Percentiles rank a stretch among this genome's conserved stretches.
Conservation (phyloP, 2,888 invertebrate species). For the Orthosia gothica region DNA sequence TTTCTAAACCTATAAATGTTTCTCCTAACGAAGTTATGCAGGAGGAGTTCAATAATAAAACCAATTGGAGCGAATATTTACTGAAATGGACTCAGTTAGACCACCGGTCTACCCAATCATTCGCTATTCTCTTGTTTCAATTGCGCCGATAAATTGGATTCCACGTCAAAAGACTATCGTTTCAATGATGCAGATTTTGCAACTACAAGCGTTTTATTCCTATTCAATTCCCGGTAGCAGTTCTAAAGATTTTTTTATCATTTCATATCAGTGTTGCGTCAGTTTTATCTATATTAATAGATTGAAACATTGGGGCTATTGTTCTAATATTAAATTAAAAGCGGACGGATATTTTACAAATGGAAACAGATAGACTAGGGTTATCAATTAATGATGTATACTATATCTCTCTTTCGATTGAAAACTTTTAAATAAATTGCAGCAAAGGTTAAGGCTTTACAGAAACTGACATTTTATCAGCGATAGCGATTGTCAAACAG, state of each 20-base stretch:
- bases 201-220: slow-evolving; percentile 73
- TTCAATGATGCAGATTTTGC: slow-evolving; percentile 77
- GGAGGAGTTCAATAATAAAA: slow-evolving; percentile 60
- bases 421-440: neutral
- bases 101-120: slow-evolving; percentile 73
- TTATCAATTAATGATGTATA: neutral
- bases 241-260: slow-evolving; percentile 67
- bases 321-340: neutral
- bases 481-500: neutral
- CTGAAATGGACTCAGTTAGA: slow-evolving; percentile 65
- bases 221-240: slow-evolving; percentile 63
- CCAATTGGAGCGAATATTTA: slow-evolving; percentile 62
- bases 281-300: slow-evolving; percentile 12
- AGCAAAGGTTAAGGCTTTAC: no score
- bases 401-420: neutral
- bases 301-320: neutral
- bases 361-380: no score
- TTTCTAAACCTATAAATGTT: slow-evolving; percentile 33
- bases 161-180: slow-evolving; percentile 75
- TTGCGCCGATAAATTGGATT: slow-evolving; percentile 76
- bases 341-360: neutral
- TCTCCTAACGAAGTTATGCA: slow-evolving; percentile 43
- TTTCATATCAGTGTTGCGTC: slow-evolving; percentile 41
- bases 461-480: neutral
- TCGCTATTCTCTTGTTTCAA: slow-evolving; percentile 73